Conservation (phyloP, 2,888 invertebrate species). For the Eupithecia dodoneata region DNA sequence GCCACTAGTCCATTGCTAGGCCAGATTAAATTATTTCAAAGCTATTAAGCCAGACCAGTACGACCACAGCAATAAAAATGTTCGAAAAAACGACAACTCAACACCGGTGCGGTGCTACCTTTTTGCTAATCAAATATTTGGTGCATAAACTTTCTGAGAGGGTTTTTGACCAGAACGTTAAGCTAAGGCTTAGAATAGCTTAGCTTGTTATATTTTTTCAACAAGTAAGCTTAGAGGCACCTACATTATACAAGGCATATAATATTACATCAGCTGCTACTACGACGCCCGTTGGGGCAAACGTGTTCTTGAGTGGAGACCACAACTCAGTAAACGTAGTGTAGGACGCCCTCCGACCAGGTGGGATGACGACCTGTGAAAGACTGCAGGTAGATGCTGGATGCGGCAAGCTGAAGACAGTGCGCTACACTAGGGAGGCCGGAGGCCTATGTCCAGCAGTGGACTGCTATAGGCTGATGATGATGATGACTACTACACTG, state of each 20-base stretch:
- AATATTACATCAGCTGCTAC: background rate
- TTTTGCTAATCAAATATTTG: background rate
- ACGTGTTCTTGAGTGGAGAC: too few species aligned
- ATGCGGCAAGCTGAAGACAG: too few species aligned
- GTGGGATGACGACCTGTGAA: too few species aligned
- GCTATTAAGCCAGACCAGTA: background rate
- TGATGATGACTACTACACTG: background rate
- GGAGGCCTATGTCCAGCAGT: too few species aligned
- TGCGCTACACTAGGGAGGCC: too few species aligned
- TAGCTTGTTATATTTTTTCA: background rate
- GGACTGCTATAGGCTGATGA: too few species aligned
- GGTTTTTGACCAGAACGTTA: background rate
- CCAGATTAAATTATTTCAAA: conserved; percentile 2
- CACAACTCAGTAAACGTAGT: too few species aligned
- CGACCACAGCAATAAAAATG: background rate
- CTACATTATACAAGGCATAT: background rate
- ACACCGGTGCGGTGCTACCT: background rate
- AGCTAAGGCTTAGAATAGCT: background rate
- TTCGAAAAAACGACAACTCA: background rate
- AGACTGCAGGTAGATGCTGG: too few species aligned
- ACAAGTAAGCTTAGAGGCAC: background rate
- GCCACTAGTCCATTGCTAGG: background rate
- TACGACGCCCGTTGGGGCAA: background rate
- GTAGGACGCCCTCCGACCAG: too few species aligned
- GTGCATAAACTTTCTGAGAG: background rate